Evolutionary conservation across 2,888 invertebrate species (phyloP).

Genomic region (Notodonta dromedarius): DNA sequence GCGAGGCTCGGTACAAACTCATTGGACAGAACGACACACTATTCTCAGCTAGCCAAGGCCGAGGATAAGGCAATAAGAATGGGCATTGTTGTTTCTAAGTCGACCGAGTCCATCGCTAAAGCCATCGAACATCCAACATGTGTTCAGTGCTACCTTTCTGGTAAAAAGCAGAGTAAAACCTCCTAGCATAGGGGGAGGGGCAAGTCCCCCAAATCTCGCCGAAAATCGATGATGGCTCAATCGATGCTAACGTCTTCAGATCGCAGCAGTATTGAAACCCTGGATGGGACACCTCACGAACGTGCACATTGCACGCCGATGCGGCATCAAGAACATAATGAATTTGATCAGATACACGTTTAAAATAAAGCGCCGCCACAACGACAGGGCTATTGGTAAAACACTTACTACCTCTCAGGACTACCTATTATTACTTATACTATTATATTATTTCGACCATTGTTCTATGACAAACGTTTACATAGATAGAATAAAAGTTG

Average conservation of each 20-base stretch:
- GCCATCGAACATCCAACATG: constrained; percentile 88
- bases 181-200: constrained; percentile 88
- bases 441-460: no score
- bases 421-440: no score
- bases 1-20: constrained; percentile 79
- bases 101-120: constrained; percentile 81
- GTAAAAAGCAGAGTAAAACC: constrained; percentile 82
- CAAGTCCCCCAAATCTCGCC: constrained; percentile 84
- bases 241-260: constrained; percentile 72
- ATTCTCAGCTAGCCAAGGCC: constrained; percentile 78
- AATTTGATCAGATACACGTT: constrained; percentile 85
- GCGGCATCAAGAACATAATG: constrained; percentile 59
- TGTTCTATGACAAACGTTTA: no score
- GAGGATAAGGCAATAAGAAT: constrained; percentile 81
- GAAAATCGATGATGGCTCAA: constrained; percentile 66
- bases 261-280: constrained; percentile 75
- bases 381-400: background rate
- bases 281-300: constrained; percentile 63
- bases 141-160: constrained; percentile 89
- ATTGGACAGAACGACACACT: constrained; percentile 76
- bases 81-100: constrained; percentile 83
- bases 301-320: constrained; percentile 67
- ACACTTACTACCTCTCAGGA: no score
- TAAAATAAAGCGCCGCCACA: constrained; percentile 51
- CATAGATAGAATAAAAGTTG: no score